Percentiles rank a stretch among this genome's conserved stretches.
Conservation (phyloP, 2,113 vertebrate species). For the Triplophysa rosa region DNA sequence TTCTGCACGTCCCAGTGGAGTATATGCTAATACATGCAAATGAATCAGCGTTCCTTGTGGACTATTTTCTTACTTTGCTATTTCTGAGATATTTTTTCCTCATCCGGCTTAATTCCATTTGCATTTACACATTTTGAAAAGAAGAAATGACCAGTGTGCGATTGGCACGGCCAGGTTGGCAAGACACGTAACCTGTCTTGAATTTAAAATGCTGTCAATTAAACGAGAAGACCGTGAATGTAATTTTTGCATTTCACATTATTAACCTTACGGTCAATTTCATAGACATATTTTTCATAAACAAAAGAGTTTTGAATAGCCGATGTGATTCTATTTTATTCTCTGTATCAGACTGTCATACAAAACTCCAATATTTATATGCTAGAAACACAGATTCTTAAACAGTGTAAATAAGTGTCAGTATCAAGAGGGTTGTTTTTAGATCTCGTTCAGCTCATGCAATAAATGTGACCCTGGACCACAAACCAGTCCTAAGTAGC, state of each 20-base stretch:
- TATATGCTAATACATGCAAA: slow-evolving; percentile 71
- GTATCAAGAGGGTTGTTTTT: no score
- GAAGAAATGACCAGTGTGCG: slow-evolving; percentile 20
- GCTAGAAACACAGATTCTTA: no score
- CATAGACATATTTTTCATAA: not conserved
- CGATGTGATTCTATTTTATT: no score
- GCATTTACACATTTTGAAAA: not conserved
- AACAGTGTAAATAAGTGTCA: no score
- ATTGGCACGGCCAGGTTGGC: not conserved
- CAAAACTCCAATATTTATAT: no score
- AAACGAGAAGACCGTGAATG: not conserved
- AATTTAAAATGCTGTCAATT: not conserved
- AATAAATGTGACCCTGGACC: no score
- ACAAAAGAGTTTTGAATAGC: not conserved
- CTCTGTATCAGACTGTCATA: no score
- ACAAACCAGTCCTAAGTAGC: no score
- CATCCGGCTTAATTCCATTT: not conserved
- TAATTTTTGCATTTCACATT: not conserved
- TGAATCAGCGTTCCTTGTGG: slow-evolving; percentile 56
- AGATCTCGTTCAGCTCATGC: no score
- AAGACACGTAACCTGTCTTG: not conserved
- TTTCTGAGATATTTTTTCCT: slow-evolving; percentile 14
- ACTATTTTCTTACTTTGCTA: slow-evolving; percentile 21
- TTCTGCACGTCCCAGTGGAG: slow-evolving; percentile 60
- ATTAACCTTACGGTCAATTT: not conserved